These are phyloP conservation scores for Empis livida DNA, from an alignment of 2,888 invertebrate genomes.

Conservation along the genomic window DNA sequence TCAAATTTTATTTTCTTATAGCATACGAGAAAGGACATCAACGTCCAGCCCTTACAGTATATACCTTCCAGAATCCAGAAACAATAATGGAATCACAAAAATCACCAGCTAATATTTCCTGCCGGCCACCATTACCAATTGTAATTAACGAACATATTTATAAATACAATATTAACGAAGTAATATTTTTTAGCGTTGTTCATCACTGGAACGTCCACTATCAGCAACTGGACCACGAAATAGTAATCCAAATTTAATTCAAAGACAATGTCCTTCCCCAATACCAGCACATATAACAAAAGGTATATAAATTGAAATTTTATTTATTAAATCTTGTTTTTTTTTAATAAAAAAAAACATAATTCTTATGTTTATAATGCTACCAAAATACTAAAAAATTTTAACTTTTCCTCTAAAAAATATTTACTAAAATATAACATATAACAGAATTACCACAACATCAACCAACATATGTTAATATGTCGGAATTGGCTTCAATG, in stretches of 20 bases:
- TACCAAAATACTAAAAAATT: not conserved
- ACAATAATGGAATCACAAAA: slow-evolving; percentile 37
- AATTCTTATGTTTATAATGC: not conserved
- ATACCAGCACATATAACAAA: slow-evolving; percentile 66
- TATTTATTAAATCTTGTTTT: not conserved
- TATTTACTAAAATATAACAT: not conserved
- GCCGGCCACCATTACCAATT: slow-evolving; percentile 59
- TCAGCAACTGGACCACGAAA: slow-evolving; percentile 41
- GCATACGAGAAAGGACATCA: slow-evolving; percentile 79
- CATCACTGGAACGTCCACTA: slow-evolving; percentile 69
- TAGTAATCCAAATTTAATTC: slow-evolving; percentile 31
- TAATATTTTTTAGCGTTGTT: slow-evolving; percentile 47
- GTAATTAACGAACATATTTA: slow-evolving; percentile 32
- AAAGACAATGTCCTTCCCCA: slow-evolving; percentile 50
- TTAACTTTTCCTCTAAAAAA: not conserved
- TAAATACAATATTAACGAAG: not conserved
- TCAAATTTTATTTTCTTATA: slow-evolving; percentile 23
- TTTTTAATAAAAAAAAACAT: not conserved
- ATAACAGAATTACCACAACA: slow-evolving; percentile 17
- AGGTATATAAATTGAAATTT: slow-evolving; percentile 35
- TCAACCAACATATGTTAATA: slow-evolving; percentile 81
- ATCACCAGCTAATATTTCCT: slow-evolving; percentile 40
- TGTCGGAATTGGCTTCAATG: slow-evolving; percentile 76
- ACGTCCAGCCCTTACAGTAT: slow-evolving; percentile 72
- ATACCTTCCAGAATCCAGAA: slow-evolving; percentile 74